Conservation (phyloP, 2,797 vertebrate species). For the Pangasius krempfi region DNA sequence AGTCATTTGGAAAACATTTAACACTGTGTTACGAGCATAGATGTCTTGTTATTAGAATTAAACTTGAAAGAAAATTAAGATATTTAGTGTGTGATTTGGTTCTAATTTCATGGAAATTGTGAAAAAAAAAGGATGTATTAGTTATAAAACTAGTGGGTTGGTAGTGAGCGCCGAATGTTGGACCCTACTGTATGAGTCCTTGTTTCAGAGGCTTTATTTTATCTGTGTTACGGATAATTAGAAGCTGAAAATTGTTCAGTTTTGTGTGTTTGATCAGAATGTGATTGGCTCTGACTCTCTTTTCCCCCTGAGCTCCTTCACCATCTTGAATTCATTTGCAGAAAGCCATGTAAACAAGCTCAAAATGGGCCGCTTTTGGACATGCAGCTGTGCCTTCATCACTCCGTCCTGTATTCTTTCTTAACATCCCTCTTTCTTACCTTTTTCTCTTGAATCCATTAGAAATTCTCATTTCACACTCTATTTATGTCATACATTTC, state of each 20-base stretch:
- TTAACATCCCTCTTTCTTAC: neutral
- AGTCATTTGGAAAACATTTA: neutral
- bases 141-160: neutral
- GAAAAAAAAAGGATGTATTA: neutral
- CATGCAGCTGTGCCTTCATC: slow-evolving; percentile 71
- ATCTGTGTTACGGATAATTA: slow-evolving; percentile 87
- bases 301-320: slow-evolving; percentile 71
- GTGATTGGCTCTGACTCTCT: slow-evolving; percentile 67
- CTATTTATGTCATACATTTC: neutral
- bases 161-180: neutral
- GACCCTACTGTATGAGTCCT: neutral
- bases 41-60: neutral
- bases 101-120: neutral
- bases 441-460: neutral
- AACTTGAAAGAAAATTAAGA: neutral
- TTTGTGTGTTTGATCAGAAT: slow-evolving; percentile 76
- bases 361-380: slow-evolving; percentile 75
- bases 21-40: neutral
- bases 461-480: neutral
- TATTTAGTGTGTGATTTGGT: neutral
- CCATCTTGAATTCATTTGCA: slow-evolving; percentile 90
- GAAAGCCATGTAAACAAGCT: slow-evolving; percentile 82
- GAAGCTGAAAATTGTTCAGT: slow-evolving; percentile 76
- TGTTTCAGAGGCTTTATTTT: slow-evolving; percentile 68
- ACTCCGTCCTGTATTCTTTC: slow-evolving; percentile 43